phyloP scores from a whole-genome alignment of 2,888 invertebrate genomes.

The Halocaridina rubra region DNA sequence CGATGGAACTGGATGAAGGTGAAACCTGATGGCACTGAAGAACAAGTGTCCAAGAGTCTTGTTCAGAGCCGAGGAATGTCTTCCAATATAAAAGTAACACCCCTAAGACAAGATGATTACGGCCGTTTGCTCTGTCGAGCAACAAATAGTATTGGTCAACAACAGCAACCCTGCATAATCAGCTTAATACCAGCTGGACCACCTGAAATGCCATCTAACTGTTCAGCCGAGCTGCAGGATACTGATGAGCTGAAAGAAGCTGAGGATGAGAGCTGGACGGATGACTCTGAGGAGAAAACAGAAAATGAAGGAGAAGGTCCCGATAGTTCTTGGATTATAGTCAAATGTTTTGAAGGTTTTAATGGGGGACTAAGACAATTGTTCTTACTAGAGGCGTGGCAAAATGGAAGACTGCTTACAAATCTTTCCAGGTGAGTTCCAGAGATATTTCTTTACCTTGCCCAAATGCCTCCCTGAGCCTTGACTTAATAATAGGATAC shows the following conservation, averaged over 20 bases:
- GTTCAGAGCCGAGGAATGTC: conserved; percentile 20
- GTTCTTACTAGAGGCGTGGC: neutral
- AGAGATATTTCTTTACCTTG: too few species aligned
- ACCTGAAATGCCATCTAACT: conserved; percentile 39
- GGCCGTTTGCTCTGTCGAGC: conserved; percentile 34
- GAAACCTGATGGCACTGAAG: conserved; percentile 37
- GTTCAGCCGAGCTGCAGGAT: too few species aligned
- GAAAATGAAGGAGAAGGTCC: neutral
- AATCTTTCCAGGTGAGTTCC: neutral
- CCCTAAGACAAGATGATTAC: conserved; percentile 35
- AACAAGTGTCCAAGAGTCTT: conserved; percentile 16
- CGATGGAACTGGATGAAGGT: conserved; percentile 29
- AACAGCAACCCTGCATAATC: conserved; percentile 31
- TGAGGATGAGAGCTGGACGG: too few species aligned
- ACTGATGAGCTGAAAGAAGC: too few species aligned
- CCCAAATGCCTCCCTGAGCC: too few species aligned
- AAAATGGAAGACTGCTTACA: neutral
- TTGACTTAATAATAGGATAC: too few species aligned
- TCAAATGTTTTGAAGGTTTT: neutral
- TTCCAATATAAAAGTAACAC: conserved; percentile 40
- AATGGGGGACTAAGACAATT: neutral
- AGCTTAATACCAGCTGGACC: conserved; percentile 47
- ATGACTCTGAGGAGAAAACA: neutral
- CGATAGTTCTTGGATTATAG: neutral
- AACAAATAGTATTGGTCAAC: conserved; percentile 21